phyloP scores from a whole-genome alignment of 2,113 vertebrate genomes.

The Centropristis striata region DNA sequence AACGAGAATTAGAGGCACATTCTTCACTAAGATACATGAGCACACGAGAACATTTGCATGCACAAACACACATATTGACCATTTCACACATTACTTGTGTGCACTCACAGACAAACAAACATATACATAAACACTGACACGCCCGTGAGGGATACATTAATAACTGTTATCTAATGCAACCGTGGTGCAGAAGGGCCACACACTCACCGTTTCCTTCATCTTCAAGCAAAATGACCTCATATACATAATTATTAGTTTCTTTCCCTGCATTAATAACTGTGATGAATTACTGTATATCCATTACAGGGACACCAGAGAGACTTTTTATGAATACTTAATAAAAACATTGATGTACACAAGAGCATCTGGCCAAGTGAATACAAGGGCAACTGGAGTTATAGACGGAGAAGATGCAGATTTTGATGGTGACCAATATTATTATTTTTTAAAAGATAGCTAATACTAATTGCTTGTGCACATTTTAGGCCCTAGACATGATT shows the following conservation, averaged over 20 bases:
- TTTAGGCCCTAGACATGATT: not conserved
- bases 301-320: constrained; percentile 3
- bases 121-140: constrained; percentile 20
- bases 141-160: constrained; percentile 12
- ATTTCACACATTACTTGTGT: constrained; percentile 28
- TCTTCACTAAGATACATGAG: constrained; percentile 55
- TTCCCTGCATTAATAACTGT: not conserved
- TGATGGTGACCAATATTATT: not conserved
- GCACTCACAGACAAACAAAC: constrained; percentile 25
- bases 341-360: not conserved
- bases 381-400: not conserved
- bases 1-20: constrained; percentile 58
- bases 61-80: constrained; percentile 34
- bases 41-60: constrained; percentile 24
- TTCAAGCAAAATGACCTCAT: constrained; percentile 11
- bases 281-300: constrained; percentile 19
- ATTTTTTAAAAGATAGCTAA: too few species aligned
- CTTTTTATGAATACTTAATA: not conserved
- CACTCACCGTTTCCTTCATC: constrained; percentile 20
- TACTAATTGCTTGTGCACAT: too few species aligned
- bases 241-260: constrained; percentile 21
- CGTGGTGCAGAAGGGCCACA: not conserved
- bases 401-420: not conserved
- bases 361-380: not conserved
- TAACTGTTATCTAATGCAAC: constrained; percentile 42